Conservation (phyloP, 2,113 vertebrate genomes). For the Petroica traversi region DNA sequence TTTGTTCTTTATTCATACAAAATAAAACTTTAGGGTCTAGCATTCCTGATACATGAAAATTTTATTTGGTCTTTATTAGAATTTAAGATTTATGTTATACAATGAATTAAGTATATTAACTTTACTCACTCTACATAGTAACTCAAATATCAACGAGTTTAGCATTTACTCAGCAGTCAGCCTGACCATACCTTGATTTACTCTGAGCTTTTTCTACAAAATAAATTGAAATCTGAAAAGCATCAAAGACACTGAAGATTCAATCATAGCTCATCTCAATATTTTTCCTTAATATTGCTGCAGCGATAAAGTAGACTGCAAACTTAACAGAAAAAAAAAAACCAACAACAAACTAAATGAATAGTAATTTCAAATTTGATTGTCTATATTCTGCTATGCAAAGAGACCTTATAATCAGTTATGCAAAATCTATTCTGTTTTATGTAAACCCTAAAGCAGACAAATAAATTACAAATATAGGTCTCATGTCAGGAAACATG, state of each 20-base stretch:
- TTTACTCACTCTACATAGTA: neutral
- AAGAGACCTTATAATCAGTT: neutral
- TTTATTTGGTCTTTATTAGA: neutral
- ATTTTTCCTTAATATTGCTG: neutral
- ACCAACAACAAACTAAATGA: neutral
- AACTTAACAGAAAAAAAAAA: neutral
- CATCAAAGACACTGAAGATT: neutral
- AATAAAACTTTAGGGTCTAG: neutral
- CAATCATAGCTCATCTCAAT: neutral
- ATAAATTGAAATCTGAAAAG: neutral
- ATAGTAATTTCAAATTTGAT: neutral
- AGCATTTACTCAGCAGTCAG: neutral
- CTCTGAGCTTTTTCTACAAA: neutral
- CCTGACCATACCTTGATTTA: neutral
- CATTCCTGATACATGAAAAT: neutral
- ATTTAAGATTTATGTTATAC: neutral
- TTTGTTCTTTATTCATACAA: neutral
- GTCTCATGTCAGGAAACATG: neutral
- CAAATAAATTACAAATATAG: neutral
- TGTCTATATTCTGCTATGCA: neutral
- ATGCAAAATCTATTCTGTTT: neutral
- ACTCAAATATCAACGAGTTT: neutral
- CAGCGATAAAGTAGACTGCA: neutral
- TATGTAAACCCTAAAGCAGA: neutral
- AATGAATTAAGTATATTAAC: neutral